Evolutionary conservation across 2,888 invertebrate genomes (phyloP).

Genomic region (Scotopteryx bipunctaria): DNA sequence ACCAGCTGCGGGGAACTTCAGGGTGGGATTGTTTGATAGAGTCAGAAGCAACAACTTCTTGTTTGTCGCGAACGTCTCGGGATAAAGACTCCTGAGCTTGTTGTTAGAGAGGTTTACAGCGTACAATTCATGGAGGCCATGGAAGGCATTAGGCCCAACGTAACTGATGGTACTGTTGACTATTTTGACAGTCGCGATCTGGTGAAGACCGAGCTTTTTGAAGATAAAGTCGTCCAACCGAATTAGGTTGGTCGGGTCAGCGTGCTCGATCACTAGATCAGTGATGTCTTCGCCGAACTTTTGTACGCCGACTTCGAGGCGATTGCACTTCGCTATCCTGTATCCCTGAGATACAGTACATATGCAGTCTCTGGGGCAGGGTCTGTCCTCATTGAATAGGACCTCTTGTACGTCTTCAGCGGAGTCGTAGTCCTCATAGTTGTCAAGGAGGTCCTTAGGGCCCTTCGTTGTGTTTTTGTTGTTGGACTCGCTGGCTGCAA

Average conservation of each 20-base stretch:
- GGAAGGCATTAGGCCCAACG: slow-evolving; percentile 87
- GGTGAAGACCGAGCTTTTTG: slow-evolving; percentile 84
- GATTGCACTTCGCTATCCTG: slow-evolving; percentile 86
- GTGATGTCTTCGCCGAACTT: slow-evolving; percentile 86
- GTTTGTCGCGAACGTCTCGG: slow-evolving; percentile 87
- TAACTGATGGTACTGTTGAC: slow-evolving; percentile 87
- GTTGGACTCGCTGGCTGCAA: slow-evolving; percentile 64
- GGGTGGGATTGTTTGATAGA: slow-evolving; percentile 85
- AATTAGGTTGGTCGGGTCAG: slow-evolving; percentile 82
- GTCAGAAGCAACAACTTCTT: slow-evolving; percentile 86
- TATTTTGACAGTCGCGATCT: slow-evolving; percentile 87
- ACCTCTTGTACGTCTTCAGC: slow-evolving; percentile 74
- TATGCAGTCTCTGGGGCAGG: slow-evolving; percentile 85
- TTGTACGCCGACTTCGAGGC: slow-evolving; percentile 86
- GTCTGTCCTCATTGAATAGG: slow-evolving; percentile 74
- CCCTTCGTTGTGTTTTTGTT: slow-evolving; percentile 70
- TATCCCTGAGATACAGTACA: slow-evolving; percentile 85
- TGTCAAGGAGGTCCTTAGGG: slow-evolving; percentile 60
- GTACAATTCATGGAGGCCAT: slow-evolving; percentile 85
- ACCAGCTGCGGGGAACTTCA: slow-evolving; percentile 73
- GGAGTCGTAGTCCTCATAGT: slow-evolving; percentile 73
- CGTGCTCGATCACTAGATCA: slow-evolving; percentile 86
- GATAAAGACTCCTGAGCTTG: slow-evolving; percentile 85
- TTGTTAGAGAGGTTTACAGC: slow-evolving; percentile 88
- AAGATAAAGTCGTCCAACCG: slow-evolving; percentile 85